Percentiles rank a stretch among this genome's conserved stretches.
phyloP scores from a whole-genome alignment of 2,888 invertebrate genomes.

The Notocelia uddmanniana region DNA sequence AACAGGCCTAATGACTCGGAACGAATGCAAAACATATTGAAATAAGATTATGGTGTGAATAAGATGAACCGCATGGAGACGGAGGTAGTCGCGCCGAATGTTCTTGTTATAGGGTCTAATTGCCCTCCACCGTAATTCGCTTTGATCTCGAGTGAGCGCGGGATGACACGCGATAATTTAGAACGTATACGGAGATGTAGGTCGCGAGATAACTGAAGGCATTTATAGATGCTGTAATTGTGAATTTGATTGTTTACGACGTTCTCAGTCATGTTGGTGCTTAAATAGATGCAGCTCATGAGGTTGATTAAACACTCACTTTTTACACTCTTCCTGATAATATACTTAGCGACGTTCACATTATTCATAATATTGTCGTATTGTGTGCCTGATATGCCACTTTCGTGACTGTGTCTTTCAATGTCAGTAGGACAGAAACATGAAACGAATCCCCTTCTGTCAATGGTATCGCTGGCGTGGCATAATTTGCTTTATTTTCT shows the following conservation, averaged over 20 bases:
- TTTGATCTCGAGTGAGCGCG: conserved; percentile 26
- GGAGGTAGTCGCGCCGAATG: background rate
- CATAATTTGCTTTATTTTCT: no score
- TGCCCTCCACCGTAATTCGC: conserved; percentile 12
- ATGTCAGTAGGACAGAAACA: no score
- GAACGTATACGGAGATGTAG: background rate
- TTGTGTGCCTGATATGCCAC: no score
- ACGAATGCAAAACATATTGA: background rate
- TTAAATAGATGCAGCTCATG: background rate
- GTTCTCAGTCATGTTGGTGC: background rate
- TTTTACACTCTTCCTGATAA: no score
- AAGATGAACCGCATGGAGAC: background rate
- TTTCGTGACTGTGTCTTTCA: no score
- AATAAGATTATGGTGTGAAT: background rate
- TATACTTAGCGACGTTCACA: no score
- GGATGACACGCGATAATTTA: conserved; percentile 14
- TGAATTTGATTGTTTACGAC: background rate
- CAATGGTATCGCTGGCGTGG: no score
- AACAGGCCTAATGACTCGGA: background rate
- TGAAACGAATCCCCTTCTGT: no score
- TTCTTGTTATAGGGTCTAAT: conserved; percentile 19
- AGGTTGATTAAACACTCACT: no score
- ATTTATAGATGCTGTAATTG: background rate
- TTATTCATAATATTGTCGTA: no score
- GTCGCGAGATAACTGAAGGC: background rate